Percentiles rank a stretch among this genome's conserved stretches.
phyloP scores from a whole-genome alignment of 2,797 vertebrate species.

The Gorsachius magnificus region DNA sequence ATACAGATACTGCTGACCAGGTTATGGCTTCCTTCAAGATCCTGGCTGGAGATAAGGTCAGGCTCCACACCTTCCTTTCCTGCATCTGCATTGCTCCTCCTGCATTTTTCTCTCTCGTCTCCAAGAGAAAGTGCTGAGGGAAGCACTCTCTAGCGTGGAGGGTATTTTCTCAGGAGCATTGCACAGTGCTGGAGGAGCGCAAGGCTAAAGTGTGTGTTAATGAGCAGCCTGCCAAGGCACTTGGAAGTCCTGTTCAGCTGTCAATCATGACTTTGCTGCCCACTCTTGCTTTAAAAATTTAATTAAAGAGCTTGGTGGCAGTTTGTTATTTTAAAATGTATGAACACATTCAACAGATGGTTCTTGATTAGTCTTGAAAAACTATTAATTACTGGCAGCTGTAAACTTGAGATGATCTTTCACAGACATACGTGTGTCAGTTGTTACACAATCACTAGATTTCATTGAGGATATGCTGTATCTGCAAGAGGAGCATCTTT shows the following conservation, averaged over 20 bases:
- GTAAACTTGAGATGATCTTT: background rate
- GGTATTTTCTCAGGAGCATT: slow-evolving; percentile 1
- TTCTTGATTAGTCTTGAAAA: slow-evolving; percentile 40
- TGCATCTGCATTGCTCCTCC: background rate
- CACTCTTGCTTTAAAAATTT: slow-evolving; percentile 26
- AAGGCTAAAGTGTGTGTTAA: slow-evolving; percentile 4
- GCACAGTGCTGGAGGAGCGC: background rate
- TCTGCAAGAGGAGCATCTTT: background rate
- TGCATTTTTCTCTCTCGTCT: background rate
- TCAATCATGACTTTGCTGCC: slow-evolving; percentile 31
- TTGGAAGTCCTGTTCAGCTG: slow-evolving; percentile 6
- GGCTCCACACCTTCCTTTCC: background rate
- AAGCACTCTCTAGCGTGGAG: background rate
- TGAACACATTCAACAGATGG: slow-evolving; percentile 3
- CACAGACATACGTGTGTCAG: background rate
- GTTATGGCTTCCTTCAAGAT: slow-evolving; percentile 99
- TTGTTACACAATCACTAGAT: background rate
- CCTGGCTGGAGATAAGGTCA: slow-evolving; percentile 96
- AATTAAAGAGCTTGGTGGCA: background rate
- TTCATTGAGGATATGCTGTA: background rate
- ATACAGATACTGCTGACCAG: slow-evolving; percentile 97
- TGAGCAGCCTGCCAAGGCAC: background rate
- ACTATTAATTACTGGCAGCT: background rate
- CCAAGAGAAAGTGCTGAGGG: background rate
- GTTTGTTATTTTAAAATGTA: slow-evolving; percentile 28